Conservation (phyloP, 1,140 invertebrate species). For the Lordiphosa clarofinis region DNA sequence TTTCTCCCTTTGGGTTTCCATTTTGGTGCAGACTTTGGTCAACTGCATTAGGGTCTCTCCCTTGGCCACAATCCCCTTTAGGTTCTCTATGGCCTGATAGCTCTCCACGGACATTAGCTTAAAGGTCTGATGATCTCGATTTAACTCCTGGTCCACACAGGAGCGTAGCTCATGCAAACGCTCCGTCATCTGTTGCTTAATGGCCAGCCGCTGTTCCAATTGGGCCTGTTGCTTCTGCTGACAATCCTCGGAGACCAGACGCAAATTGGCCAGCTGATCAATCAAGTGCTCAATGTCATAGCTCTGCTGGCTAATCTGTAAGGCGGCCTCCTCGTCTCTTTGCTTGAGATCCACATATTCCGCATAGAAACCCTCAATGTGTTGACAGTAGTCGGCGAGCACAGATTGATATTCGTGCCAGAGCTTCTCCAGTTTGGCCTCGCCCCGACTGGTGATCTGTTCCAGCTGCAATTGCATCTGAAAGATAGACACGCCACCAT, state of each 20-base stretch:
- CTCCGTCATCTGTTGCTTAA: constrained; percentile 57
- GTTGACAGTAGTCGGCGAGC: constrained; percentile 64
- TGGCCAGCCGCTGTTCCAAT: constrained; percentile 49
- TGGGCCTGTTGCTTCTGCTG: constrained; percentile 56
- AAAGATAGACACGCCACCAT: constrained; percentile 30
- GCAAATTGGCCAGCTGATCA: constrained; percentile 58
- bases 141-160: constrained; percentile 52
- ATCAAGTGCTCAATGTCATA: constrained; percentile 64
- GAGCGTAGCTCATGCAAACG: constrained; percentile 47
- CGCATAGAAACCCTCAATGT: constrained; percentile 71
- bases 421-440: constrained; percentile 64
- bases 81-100: constrained; percentile 47
- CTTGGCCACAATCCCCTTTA: constrained; percentile 70
- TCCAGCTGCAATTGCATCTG: constrained; percentile 77
- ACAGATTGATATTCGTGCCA: constrained; percentile 76
- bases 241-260: constrained; percentile 54
- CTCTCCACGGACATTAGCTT: constrained; percentile 66
- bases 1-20: constrained; percentile 82
- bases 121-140: constrained; percentile 44
- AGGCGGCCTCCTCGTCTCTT: constrained; percentile 67
- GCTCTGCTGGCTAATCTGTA: constrained; percentile 57
- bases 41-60: constrained; percentile 81
- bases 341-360: constrained; percentile 78
- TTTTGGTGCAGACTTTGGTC: constrained; percentile 81
- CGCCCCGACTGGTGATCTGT: constrained; percentile 63